A percentile compares a stretch with the other conserved stretches of the same genome.
Conservation (phyloP, 2,888 invertebrate species). For the Latheticus oryzae region DNA sequence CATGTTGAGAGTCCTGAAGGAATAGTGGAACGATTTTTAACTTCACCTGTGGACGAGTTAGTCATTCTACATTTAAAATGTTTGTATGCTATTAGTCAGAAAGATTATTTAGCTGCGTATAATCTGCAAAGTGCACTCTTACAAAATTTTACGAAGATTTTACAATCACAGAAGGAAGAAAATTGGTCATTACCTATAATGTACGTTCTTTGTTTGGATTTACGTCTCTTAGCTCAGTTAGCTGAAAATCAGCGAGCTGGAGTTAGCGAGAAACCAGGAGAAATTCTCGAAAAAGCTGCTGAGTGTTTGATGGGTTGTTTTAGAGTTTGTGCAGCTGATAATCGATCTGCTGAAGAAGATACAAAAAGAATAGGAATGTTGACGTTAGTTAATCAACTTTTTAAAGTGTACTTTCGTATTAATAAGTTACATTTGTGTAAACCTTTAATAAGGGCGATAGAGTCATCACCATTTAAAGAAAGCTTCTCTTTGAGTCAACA, state of each 20-base stretch:
- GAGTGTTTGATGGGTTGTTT: constrained; percentile 94
- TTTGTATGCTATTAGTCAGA: constrained; percentile 67
- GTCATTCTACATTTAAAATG: constrained; percentile 80
- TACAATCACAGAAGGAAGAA: constrained; percentile 91
- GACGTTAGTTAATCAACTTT: constrained; percentile 94
- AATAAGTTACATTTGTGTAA: constrained; percentile 90
- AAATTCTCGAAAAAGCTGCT: constrained; percentile 91
- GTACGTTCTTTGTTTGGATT: constrained; percentile 89
- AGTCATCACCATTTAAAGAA: constrained; percentile 90
- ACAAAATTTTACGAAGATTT: constrained; percentile 81
- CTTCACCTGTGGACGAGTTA: constrained; percentile 81
- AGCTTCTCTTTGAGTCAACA: constrained; percentile 91
- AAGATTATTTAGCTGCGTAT: constrained; percentile 77
- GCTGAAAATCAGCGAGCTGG: constrained; percentile 74
- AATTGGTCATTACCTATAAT: constrained; percentile 98
- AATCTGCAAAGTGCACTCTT: constrained; percentile 82
- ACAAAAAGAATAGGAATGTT: constrained; percentile 98
- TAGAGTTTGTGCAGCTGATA: constrained; percentile 94
- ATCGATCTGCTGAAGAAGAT: constrained; percentile 87
- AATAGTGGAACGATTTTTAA: constrained; percentile 76
- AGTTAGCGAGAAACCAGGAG: constrained; percentile 71
- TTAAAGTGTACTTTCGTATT: constrained; percentile 88
- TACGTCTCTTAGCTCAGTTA: constrained; percentile 81
- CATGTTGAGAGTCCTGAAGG: constrained; percentile 78
- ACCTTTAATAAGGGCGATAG: constrained; percentile 96